These are phyloP conservation scores for Bradynema listronoti DNA, from an alignment of 1,140 invertebrate species.

Conservation along the genomic window DNA sequence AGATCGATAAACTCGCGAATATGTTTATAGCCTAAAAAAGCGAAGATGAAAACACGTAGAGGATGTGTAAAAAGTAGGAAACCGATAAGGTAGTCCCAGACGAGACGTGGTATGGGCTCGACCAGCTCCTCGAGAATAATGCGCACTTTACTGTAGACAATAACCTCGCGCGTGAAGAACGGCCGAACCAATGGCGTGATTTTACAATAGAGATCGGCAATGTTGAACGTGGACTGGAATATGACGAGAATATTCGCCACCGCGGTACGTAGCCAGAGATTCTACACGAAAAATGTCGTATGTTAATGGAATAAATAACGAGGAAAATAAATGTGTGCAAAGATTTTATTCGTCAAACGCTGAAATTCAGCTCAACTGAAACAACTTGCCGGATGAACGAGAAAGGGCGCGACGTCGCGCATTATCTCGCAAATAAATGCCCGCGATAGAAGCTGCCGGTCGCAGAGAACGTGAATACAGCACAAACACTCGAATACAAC, in stretches of 20 bases:
- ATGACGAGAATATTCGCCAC: conserved; percentile 37
- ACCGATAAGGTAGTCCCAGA: no score
- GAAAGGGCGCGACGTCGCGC: conserved; percentile 35
- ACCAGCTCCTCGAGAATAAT: no score
- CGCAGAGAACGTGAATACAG: conserved; percentile 32
- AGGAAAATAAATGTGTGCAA: no score
- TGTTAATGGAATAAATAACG: no score
- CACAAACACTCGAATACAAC: conserved; percentile 26
- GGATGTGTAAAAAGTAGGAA: no score
- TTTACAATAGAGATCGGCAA: conserved; percentile 39
- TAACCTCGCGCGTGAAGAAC: no score
- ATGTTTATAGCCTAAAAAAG: no score
- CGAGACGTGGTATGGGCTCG: conserved; percentile 34
- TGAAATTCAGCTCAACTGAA: no score
- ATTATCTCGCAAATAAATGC: conserved; percentile 31
- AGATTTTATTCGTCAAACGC: no score
- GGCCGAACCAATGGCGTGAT: conserved; percentile 25
- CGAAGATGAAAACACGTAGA: no score
- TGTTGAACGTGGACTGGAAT: conserved; percentile 29
- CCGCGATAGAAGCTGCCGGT: conserved; percentile 25
- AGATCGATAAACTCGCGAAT: no score
- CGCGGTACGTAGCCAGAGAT: conserved; percentile 37
- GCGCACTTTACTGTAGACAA: no score
- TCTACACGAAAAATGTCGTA: conserved; percentile 27
- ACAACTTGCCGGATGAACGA: conserved; percentile 38